Evolutionary conservation across 2,888 invertebrate species (phyloP), one percentile per base, ranked within the genome.

Genomic region (Chloroclystis v-ata): DNA sequence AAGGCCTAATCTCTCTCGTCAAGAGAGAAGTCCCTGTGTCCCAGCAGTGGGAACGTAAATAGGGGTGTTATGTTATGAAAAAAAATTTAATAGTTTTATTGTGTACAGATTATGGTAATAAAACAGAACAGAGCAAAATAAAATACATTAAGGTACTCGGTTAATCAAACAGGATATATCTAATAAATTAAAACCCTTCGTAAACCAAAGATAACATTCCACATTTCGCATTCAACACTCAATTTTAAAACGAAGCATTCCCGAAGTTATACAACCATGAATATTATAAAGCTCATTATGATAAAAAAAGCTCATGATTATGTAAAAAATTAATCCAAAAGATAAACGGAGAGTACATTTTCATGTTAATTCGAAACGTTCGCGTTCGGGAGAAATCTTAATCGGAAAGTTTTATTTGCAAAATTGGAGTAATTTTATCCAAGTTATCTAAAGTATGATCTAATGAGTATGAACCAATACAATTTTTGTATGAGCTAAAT

Each of bases 261-360:
- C 25, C 35, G 28, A 43, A 52, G 43, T 52, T 37, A 43, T 12
- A 44, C 41, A 50, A 52, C 60, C 57, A 63, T 66, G 64, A 67
- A 65, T 65, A 65, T 61, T 58, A 46, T 51, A 61, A 56, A 52
- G 61, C 57, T 63, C 60, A 63, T 66, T 63, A 59, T 37, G 54
- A 52, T 46, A 57, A 57, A 20, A 65, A 63, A 60, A 59, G 54
- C 54, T 60, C 64, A 59, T 67, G 61, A 65, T 63, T 63, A 66
- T 64, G 64, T 56, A 65, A 64, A 66, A 59, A 65, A 64, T 59
- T 60, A 66, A 67, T 64, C 59, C 56, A 43, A 59, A 67, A 70
- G 64, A 69, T 63, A 68, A 67, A 67, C 60, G 60, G 59, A 66
- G 54, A 74, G 69, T 69, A 69, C 63, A 67, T 76, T 75, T 68